Base-by-base conservation (phyloP, 2,797 vertebrate species). In the Micropoecilia bifurca region DNA sequence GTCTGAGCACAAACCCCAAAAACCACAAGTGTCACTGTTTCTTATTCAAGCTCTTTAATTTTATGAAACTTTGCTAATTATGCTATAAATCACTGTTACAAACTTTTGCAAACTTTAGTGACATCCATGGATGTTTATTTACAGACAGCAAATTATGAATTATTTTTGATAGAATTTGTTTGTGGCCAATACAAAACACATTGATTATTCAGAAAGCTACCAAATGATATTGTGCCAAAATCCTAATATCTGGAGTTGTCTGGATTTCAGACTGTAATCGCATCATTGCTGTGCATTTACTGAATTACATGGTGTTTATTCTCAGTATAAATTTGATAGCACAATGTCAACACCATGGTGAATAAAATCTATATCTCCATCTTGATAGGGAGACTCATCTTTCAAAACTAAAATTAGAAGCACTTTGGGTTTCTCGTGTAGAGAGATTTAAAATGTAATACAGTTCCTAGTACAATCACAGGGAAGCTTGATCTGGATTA, bases 401-500 rank as follows among this genome's bases (percentile, higher is more conserved):
- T 71, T 45, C 6, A 45, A 28, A 28, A 71, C 41, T 46, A 71
- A 45, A 45, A 16, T 45, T 71, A 46, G 43, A 71, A 71, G 25
- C 10, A 43, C 25, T 69, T 73, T 57, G 25, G 13, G 57, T 39
- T 68, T 30, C 20, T 20, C n/a, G 4, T 30, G 68, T 77, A 71
- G 81, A 22, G 71, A 22, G 71, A 55, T 45, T 71, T 55, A 46
- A 76, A 73, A 76, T 47, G 57, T 59, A 30, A 68, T 66, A 14
- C 48, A 41, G 85, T 78, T 76, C 68, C 71, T 47, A 6, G 16
- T 69, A 25, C 30, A 80, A 84, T 82, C 59, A 72, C 13, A 63
- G 74, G 39, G 45, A 72, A 74, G 77, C 77, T 89, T 88, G 59
- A 86, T 90, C 76, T 81, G 88, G 90, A 93, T 91, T 90, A 88